A percentile compares a stretch with the other conserved stretches of the same genome.
Conservation (phyloP, 53 echinoderm and acorn worm genomes). For the Holothuria leucospilota region DNA sequence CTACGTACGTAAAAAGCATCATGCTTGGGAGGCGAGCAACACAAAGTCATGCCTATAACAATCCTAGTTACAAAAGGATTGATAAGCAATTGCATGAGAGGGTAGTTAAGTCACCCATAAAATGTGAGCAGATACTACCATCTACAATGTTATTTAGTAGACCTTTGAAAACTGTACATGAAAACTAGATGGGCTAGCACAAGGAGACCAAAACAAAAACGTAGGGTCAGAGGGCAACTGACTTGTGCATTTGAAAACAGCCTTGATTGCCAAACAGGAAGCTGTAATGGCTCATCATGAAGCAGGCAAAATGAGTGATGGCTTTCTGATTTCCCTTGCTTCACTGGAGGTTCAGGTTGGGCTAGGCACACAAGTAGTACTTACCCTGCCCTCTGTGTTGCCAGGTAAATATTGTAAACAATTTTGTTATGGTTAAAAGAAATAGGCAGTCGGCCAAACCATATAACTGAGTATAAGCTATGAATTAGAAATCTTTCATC, state of each 20-base stretch:
- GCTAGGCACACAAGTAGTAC: neutral
- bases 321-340: neutral
- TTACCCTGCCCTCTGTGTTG: neutral
- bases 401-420: too few relatives aligned
- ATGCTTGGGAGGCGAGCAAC: too few relatives aligned
- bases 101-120: conserved; percentile 8
- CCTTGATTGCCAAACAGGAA: neutral
- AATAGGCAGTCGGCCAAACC: too few relatives aligned
- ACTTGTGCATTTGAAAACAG: neutral
- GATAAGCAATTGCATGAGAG: neutral
- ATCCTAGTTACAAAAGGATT: neutral
- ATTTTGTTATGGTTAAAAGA: too few relatives aligned
- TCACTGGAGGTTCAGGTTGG: neutral
- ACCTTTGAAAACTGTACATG: neutral
- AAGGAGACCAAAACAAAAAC: neutral
- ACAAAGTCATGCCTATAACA: neutral
- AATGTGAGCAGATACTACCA: too few relatives aligned
- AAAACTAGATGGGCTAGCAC: neutral
- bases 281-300: neutral
- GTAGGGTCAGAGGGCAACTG: neutral
- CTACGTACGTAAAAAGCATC: too few relatives aligned
- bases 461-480: too few relatives aligned
- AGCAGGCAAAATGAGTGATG: neutral
- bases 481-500: too few relatives aligned
- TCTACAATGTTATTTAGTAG: neutral